A percentile compares a stretch with the other conserved stretches of the same genome.
Conservation (phyloP, 2,888 invertebrate genomes). For the Oligia fasciuncula region DNA sequence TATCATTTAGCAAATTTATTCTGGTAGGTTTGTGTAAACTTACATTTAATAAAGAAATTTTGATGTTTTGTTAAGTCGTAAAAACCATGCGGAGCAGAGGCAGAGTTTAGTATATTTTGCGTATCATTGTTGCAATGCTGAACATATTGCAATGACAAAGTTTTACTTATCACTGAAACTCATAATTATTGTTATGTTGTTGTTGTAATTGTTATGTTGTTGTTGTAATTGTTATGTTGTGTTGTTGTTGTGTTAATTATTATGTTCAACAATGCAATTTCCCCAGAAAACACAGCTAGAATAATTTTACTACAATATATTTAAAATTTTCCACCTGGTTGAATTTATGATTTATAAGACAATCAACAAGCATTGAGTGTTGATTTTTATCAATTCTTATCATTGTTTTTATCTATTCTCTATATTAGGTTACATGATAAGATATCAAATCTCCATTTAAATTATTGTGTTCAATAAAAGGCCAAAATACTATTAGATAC, state of each 20-base stretch:
- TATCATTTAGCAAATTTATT: neutral
- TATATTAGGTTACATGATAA: slow-evolving; percentile 43
- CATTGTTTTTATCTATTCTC: slow-evolving; percentile 49
- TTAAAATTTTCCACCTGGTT: slow-evolving; percentile 24
- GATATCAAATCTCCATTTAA: slow-evolving; percentile 38
- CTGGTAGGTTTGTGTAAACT: neutral
- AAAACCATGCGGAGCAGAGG: neutral
- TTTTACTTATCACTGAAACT: neutral
- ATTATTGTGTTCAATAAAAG: slow-evolving; percentile 34
- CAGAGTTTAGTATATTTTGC: neutral
- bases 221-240: too few species aligned
- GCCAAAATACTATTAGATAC: slow-evolving; percentile 35
- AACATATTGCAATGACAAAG: neutral
- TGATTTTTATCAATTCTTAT: slow-evolving; percentile 56
- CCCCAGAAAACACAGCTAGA: neutral
- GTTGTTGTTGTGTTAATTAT: neutral
- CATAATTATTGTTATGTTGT: neutral
- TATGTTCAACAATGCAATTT: slow-evolving; percentile 2
- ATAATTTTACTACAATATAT: neutral
- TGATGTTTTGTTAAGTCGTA: neutral
- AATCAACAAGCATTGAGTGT: slow-evolving; percentile 28
- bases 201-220: slow-evolving; percentile 4
- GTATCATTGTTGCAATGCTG: neutral
- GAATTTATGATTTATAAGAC: slow-evolving; percentile 20
- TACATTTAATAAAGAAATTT: neutral